Evolutionary conservation across 2,888 invertebrate species (phyloP), one percentile per base, ranked within the genome.

Genomic region (Platycheirus rosarum): DNA sequence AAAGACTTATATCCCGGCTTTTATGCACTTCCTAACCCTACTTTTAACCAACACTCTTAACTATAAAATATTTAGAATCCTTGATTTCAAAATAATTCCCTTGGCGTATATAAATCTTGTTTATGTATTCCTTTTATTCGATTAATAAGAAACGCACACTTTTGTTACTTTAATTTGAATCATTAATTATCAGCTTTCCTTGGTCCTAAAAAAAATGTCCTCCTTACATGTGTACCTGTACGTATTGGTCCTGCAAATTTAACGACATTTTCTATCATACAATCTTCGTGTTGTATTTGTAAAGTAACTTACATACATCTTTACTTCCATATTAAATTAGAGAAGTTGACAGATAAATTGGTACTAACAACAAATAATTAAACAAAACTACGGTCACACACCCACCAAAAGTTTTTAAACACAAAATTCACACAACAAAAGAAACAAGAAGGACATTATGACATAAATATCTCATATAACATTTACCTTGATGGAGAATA

Each of bases 401-500:
- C 29, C 40, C 35, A 20, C 14, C 14, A 26, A 44, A 44, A 23
- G 32, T 14, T 13, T 14, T 13, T n/a, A 35, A 46, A 42, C 55
- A 46, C 23, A 37, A 37, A 29, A 11, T 29, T 18, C 26, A 51
- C 40, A 57, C 7, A 29, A 46, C 9, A 2, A 16, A 48, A 5
- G 8, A 0, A 35, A n/a, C n/a, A n/a, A n/a, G 4, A 13, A 6
- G n/a, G 7, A 2, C 9, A 37, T n/a, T n/a, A 42, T 18, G 53
- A 35, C 51, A 70, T 2, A 4, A 2, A 23, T 23, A 23, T 23
- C 23, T 23, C 23, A 23, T 60, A 70, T 70, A 57, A 55, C 46
- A 40, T 85, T 87, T 88, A 91, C 91, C 97, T 94, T 90, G 96
- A 97, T 90, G 96, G 96, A 88, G 96, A 96, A 92, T 97, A 96